Evolutionary conservation across 1,140 invertebrate species (phyloP).

Genomic region (Macrotrachela quadricornifera): DNA sequence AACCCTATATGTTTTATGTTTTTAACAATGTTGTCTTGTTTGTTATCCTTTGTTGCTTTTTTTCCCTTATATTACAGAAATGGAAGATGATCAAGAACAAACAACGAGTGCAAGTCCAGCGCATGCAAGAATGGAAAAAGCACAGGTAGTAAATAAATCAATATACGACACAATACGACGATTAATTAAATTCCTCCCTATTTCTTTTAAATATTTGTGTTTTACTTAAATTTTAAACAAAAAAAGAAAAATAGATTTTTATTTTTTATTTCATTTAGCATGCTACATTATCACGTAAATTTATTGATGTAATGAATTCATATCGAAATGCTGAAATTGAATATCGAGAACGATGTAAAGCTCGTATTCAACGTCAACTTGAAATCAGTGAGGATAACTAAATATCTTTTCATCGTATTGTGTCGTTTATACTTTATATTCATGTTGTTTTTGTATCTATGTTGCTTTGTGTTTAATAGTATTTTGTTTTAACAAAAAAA

Average conservation of each 20-base stretch:
- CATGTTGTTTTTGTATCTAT: background rate
- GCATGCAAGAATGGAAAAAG: too few relatives aligned
- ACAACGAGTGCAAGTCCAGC: too few relatives aligned
- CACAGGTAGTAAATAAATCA: constrained; percentile 13
- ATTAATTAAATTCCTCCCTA: too few relatives aligned
- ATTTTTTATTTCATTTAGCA: constrained; percentile 13
- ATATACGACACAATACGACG: too few relatives aligned
- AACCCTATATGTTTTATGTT: too few relatives aligned
- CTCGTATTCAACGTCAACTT: constrained; percentile 22
- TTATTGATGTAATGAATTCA: constrained; percentile 25
- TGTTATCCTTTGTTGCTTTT: too few relatives aligned
- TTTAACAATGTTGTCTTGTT: too few relatives aligned
- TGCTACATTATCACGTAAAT: constrained; percentile 26
- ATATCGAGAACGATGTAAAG: constrained; percentile 23
- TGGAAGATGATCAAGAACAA: too few relatives aligned
- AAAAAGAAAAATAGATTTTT: background rate
- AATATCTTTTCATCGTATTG: background rate
- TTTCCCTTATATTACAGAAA: too few relatives aligned
- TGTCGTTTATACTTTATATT: background rate
- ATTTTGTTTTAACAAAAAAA: too few relatives aligned
- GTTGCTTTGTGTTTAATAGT: too few relatives aligned
- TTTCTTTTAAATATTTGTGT: background rate
- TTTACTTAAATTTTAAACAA: background rate
- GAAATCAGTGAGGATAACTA: constrained; percentile 18
- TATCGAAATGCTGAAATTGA: constrained; percentile 24